phyloP scores from a whole-genome alignment of 2,797 vertebrate species.

The Falco biarmicus region DNA sequence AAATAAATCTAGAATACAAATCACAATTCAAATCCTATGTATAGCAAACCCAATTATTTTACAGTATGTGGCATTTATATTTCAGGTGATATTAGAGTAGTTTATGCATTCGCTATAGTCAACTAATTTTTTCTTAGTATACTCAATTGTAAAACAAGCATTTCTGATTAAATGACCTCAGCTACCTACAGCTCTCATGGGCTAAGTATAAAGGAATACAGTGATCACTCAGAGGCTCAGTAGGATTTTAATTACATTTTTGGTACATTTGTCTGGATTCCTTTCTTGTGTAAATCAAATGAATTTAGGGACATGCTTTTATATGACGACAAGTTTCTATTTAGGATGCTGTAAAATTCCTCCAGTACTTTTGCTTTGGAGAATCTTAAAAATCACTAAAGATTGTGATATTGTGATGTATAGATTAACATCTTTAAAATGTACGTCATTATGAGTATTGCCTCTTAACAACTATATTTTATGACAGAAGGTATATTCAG shows the following conservation, averaged over 20 bases:
- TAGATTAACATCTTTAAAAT: conserved; percentile 25
- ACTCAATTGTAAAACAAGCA: not conserved
- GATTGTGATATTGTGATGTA: conserved; percentile 1
- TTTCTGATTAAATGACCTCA: not conserved
- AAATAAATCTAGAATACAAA: not conserved
- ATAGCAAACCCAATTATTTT: not conserved
- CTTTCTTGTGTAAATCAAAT: not conserved
- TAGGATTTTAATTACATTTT: not conserved
- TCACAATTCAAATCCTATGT: not conserved
- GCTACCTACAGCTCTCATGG: not conserved
- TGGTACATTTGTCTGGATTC: not conserved
- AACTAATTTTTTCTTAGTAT: not conserved
- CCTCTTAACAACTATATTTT: conserved; percentile 38
- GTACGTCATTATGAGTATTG: not conserved
- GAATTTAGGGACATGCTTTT: not conserved
- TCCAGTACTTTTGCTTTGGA: not conserved
- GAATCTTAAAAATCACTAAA: not conserved
- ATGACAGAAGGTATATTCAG: conserved; percentile 50
- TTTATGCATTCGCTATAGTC: not conserved
- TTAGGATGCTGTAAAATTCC: not conserved
- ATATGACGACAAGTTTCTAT: not conserved
- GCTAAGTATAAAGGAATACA: conserved; percentile 12
- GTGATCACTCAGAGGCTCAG: not conserved
- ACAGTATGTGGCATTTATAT: not conserved
- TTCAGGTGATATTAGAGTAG: conserved; percentile 37